Conservation (phyloP, 2,113 vertebrate genomes). For the Malurus melanocephalus region DNA sequence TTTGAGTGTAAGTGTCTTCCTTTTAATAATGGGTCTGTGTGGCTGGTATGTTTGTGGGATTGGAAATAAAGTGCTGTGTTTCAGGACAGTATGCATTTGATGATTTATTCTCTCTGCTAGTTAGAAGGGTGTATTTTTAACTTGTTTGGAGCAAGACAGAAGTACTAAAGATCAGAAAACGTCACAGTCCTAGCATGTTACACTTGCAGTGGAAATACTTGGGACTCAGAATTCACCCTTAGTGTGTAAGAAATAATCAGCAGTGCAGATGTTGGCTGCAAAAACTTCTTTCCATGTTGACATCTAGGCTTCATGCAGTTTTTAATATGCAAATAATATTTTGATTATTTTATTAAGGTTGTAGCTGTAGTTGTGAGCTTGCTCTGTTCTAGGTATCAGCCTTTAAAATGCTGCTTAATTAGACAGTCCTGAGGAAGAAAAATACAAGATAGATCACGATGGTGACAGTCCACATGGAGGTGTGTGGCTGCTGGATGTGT, state of each 20-base stretch:
- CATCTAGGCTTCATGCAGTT: neutral
- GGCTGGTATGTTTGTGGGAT: neutral
- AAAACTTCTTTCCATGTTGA: neutral
- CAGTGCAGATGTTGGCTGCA: neutral
- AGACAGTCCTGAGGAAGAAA: neutral
- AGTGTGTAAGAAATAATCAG: neutral
- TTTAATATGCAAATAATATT: neutral
- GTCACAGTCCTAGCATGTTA: neutral
- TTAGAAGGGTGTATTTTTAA: neutral
- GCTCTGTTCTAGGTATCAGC: neutral
- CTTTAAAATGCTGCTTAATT: neutral
- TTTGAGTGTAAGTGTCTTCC: constrained; percentile 57
- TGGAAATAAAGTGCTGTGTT: neutral
- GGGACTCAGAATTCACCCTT: neutral
- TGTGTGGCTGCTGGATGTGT: neutral
- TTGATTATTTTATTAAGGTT: neutral
- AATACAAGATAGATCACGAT: accelerated
- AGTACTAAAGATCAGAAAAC: neutral
- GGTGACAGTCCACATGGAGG: accelerated
- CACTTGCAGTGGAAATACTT: neutral
- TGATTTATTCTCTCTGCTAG: neutral
- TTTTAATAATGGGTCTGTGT: constrained; percentile 39
- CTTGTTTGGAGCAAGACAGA: neutral
- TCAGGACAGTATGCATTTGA: neutral
- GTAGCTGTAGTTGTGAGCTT: neutral